Conservation (phyloP, 2,888 invertebrate genomes). For the Megamerina dolium region DNA sequence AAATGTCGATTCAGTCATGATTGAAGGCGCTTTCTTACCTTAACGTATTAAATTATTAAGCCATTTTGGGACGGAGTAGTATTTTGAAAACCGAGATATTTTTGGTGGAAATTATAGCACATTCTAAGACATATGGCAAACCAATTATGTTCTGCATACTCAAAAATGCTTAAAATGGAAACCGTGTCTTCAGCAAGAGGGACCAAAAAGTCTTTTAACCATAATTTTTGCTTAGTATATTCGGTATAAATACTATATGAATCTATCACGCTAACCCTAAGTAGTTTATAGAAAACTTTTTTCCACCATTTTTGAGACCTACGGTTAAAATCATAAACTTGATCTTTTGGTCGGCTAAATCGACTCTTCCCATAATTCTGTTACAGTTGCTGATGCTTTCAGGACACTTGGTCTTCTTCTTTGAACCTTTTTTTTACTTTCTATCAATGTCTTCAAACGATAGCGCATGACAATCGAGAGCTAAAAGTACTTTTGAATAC, state of each 20-base stretch:
- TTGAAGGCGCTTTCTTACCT: too few species aligned
- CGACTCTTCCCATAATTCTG: neutral
- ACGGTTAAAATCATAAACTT: neutral
- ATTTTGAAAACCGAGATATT: too few species aligned
- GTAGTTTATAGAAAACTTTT: neutral
- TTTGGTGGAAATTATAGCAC: too few species aligned
- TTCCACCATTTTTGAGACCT: neutral
- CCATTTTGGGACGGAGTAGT: too few species aligned
- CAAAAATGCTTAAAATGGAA: too few species aligned
- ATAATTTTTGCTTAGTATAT: constrained; percentile 1
- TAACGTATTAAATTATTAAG: too few species aligned
- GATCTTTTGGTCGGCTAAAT: neutral
- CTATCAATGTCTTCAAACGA: constrained; percentile 1
- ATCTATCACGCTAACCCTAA: neutral
- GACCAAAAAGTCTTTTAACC: neutral
- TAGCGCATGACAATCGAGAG: constrained; percentile 5
- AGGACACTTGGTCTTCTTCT: constrained; percentile 8
- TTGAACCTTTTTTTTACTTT: constrained; percentile 10
- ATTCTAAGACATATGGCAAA: too few species aligned
- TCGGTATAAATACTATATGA: neutral
- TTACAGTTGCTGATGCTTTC: constrained; percentile 6
- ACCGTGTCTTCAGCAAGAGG: neutral
- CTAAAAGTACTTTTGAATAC: constrained; percentile 4
- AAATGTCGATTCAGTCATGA: too few species aligned
- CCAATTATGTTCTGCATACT: too few species aligned